Evolutionary conservation across 2,888 invertebrate species (phyloP).

Genomic region (Drosophila cracens): DNA sequence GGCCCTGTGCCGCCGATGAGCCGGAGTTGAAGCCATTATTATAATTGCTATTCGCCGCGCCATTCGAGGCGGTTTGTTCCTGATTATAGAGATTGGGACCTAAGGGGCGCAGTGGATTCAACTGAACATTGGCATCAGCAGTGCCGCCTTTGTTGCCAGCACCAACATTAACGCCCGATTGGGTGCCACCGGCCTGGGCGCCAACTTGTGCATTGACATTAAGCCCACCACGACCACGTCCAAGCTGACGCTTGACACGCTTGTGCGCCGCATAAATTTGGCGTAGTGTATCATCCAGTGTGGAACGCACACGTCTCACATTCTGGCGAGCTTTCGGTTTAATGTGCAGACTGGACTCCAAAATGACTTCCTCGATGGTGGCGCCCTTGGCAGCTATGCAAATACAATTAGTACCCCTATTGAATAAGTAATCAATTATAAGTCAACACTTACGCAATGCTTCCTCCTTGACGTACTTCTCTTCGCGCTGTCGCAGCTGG

Average conservation of each 20-base stretch:
- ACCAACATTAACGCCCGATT: conserved; percentile 61
- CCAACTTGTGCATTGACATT: conserved; percentile 32
- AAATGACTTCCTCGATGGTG: conserved; percentile 86
- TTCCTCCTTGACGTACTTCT: conserved; percentile 74
- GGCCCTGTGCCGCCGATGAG: conserved; percentile 81
- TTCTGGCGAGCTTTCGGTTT: conserved; percentile 82
- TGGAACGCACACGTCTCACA: conserved; percentile 62
- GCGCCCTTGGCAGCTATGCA: conserved; percentile 72
- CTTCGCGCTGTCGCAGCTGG: conserved; percentile 70
- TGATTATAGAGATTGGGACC: conserved; percentile 65
- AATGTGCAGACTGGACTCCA: conserved; percentile 85
- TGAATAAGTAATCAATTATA: conserved; percentile 15
- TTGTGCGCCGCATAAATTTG: conserved; percentile 64
- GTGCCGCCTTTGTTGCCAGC: conserved; percentile 61
- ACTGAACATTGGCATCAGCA: conserved; percentile 61
- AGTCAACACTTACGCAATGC: conserved; percentile 71
- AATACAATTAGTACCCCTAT: neutral
- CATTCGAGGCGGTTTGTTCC: conserved; percentile 81
- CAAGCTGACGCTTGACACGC: conserved; percentile 75
- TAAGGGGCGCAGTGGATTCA: conserved; percentile 44
- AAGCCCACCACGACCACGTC: conserved; percentile 3
- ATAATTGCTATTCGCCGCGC: conserved; percentile 71
- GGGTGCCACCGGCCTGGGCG: conserved; percentile 48
- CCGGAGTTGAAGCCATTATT: conserved; percentile 71
- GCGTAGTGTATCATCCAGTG: conserved; percentile 31